Percentiles rank a stretch among this genome's conserved stretches.
Conservation (phyloP, 2,113 vertebrate genomes). For the Stercorarius parasiticus region DNA sequence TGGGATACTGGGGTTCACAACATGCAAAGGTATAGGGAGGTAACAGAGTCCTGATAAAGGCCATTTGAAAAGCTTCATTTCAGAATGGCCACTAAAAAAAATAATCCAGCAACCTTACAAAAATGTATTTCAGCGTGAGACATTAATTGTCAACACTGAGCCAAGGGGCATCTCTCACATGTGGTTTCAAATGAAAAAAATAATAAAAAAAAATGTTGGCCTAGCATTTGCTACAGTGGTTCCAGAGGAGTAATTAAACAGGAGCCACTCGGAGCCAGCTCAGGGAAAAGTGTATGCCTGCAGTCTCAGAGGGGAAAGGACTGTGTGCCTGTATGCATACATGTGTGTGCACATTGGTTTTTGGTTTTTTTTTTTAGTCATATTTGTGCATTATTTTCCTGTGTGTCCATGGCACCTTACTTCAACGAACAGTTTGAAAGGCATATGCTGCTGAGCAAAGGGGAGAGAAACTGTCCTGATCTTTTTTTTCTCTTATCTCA, state of each 20-base stretch:
- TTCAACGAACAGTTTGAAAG: conserved; percentile 19
- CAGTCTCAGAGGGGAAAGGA: not conserved
- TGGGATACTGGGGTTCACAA: not conserved
- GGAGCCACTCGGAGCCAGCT: not conserved
- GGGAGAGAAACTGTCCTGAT: not conserved
- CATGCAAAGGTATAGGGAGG: not conserved
- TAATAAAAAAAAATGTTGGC: not conserved
- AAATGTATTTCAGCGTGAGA: not conserved
- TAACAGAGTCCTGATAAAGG: not conserved
- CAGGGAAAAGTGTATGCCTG: fast-evolving
- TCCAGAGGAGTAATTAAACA: conserved; percentile 48
- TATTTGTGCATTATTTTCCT: not conserved
- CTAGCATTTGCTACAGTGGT: not conserved
- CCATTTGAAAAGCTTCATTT: not conserved
- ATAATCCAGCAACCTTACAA: not conserved
- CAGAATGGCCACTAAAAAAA: not conserved
- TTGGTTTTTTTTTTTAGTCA: not conserved
- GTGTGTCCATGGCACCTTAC: not conserved
- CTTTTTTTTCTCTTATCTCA: conserved; percentile 1
- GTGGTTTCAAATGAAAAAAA: not conserved
- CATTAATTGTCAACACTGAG: not conserved
- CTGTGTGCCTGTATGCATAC: not conserved
- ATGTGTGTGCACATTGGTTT: not conserved
- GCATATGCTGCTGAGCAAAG: conserved; percentile 4
- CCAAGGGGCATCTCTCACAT: conserved; percentile 29